These are phyloP conservation scores for Lagopus leucura DNA, from an alignment of 2,113 vertebrate genomes.

Conservation along the genomic window DNA sequence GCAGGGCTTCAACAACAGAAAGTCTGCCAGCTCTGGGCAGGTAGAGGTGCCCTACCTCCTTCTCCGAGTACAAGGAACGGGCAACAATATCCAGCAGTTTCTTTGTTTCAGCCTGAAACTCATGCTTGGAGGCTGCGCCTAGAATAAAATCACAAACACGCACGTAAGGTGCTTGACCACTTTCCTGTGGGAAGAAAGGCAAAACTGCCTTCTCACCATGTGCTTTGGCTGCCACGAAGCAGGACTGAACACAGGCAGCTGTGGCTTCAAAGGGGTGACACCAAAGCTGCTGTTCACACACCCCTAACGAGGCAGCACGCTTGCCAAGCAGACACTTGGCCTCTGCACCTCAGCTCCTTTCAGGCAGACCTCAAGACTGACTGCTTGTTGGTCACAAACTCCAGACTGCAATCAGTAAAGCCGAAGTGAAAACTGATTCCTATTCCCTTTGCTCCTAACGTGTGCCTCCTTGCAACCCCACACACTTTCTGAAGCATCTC, in stretches of 20 bases:
- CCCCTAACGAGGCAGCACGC: rapidly evolving
- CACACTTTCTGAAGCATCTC: not conserved
- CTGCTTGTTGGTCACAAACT: rapidly evolving
- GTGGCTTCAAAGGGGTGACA: not conserved
- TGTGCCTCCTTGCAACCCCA: not conserved
- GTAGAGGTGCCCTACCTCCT: slow-evolving; percentile 82
- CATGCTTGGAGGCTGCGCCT: slow-evolving; percentile 90
- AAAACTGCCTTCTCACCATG: rapidly evolving
- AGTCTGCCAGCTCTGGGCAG: not conserved
- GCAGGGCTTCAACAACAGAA: not conserved
- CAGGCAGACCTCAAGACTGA: not conserved
- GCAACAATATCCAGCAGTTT: slow-evolving; percentile 97
- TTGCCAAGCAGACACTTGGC: not conserved
- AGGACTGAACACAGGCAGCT: not conserved
- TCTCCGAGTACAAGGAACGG: slow-evolving; percentile 94
- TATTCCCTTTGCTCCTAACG: not conserved
- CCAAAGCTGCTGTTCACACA: not conserved
- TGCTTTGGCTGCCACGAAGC: not conserved
- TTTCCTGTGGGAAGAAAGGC: not conserved
- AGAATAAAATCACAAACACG: slow-evolving; percentile 25
- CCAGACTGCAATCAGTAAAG: not conserved
- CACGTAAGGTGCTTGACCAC: not conserved
- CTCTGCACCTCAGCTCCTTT: not conserved
- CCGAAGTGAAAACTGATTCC: not conserved
- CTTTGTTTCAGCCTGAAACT: slow-evolving; percentile 97